phyloP scores from a whole-genome alignment of 2,888 invertebrate species.

The Eumacrocentrus americanus region DNA sequence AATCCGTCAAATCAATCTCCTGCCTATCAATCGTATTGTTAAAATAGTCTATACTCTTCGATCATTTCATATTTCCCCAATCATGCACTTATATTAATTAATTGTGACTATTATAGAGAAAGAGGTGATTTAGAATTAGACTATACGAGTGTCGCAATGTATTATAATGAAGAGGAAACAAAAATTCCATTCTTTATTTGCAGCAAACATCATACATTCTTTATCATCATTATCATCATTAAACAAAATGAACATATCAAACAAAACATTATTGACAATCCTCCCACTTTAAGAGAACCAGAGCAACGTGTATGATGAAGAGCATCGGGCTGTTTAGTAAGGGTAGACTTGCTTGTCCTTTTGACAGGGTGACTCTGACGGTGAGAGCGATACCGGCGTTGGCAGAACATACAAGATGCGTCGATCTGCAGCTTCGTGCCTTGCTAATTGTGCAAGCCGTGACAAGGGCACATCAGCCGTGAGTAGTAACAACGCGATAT shows the following conservation, averaged over 20 bases:
- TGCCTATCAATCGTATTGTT: neutral
- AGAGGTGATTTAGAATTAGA: neutral
- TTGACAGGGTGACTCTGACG: slow-evolving; percentile 59
- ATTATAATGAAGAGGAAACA: too few species aligned
- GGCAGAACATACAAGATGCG: slow-evolving; percentile 72
- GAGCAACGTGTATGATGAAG: slow-evolving; percentile 29
- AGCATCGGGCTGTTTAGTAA: slow-evolving; percentile 45
- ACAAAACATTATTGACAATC: too few species aligned
- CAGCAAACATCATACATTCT: neutral
- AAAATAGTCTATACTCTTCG: neutral
- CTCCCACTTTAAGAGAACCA: neutral
- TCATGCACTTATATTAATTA: neutral
- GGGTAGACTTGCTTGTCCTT: slow-evolving; percentile 57
- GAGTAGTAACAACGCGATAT: slow-evolving; percentile 49
- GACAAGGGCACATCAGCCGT: slow-evolving; percentile 60
- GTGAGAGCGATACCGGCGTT: slow-evolving; percentile 65
- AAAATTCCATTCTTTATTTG: neutral
- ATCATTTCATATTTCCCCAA: too few species aligned
- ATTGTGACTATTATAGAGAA: neutral
- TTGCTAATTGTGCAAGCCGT: slow-evolving; percentile 58
- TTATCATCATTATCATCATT: neutral
- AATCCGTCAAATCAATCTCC: neutral
- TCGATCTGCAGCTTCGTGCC: slow-evolving; percentile 60
- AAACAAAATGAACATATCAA: neutral
- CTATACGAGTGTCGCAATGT: neutral